Conservation (phyloP, 2,888 invertebrate genomes). For the Eristalinus sepulchralis region DNA sequence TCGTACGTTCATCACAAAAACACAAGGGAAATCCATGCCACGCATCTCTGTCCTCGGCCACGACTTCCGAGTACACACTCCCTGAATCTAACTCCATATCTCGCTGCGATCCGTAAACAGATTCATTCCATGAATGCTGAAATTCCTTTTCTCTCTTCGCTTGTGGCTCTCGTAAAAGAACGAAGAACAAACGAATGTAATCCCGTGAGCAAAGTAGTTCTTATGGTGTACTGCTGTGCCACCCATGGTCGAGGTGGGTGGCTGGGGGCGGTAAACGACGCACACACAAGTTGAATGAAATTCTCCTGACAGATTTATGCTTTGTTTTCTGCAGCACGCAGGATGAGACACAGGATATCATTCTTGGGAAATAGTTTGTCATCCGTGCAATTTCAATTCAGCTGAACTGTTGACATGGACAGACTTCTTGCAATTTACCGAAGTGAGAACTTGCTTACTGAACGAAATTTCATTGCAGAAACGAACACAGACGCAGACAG, state of each 20-base stretch:
- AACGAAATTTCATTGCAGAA: neutral
- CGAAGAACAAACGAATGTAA: neutral
- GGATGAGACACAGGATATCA: neutral
- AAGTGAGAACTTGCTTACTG: neutral
- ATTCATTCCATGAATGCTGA: neutral
- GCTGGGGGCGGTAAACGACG: neutral
- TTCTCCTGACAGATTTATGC: neutral
- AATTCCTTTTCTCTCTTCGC: neutral
- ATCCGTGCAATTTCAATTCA: neutral
- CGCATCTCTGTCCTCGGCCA: neutral
- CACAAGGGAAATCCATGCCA: neutral
- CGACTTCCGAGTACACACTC: neutral
- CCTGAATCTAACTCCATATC: neutral
- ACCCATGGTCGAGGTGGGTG: neutral
- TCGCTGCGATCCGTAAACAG: neutral
- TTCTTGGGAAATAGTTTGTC: conserved; percentile 9
- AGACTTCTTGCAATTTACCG: neutral
- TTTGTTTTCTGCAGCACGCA: neutral
- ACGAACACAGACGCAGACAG: neutral
- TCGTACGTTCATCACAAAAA: neutral
- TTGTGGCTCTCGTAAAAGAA: neutral
- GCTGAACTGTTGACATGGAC: neutral
- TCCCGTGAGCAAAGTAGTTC: neutral
- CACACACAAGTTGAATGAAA: neutral
- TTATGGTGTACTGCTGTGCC: neutral